Base-by-base conservation (phyloP, 2,797 vertebrate species). In the Helostoma temminkii region DNA sequence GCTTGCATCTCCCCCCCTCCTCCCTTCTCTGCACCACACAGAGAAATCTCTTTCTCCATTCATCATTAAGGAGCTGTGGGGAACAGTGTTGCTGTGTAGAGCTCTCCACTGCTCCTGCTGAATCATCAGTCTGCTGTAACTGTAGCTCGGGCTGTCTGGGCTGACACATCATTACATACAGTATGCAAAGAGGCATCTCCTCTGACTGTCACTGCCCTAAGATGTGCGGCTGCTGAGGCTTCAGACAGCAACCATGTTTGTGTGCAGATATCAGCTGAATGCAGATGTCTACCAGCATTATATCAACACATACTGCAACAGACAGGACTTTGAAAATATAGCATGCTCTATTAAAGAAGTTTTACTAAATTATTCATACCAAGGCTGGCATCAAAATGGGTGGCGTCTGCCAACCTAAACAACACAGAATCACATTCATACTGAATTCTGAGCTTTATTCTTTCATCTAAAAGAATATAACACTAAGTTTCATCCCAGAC, bases 111-210 rank as follows among this genome's bases (percentile, higher is more conserved):
- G 49, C 49, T 83, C 34, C 56, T 89, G 90, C 90, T 93, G 90
- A 92, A 61, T 91, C 89, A 92, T 91, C 90, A 88, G 64, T 86
- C 84, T 88, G 72, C 81, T 76, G 54, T 74, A 66, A 71, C 67
- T 74, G 78, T 55, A 39, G 59, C 74, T 62, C 59, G 54, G 49
- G 62, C 66, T 58, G 83, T 87, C 83, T 85, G 47, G 53, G 65
- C 82, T 86, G 89, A 88, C 88, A 82, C 84, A 73, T 82, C 73
- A 57, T 61, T 72, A 24, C 57, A 70, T 72, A 52, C 58, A 75
- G 66, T 71, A 76, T 81, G 81, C 81, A 81, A 59, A 55, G 61
- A 54, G 54, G 57, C 63, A 46, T 71, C 73, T 78, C 76, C 55
- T 65, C 48, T 36, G 41, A 48, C 57, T 70, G 78, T 46, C 76